Base-by-base conservation (phyloP, 2,797 vertebrate genomes). In the Trematomus bernacchii region DNA sequence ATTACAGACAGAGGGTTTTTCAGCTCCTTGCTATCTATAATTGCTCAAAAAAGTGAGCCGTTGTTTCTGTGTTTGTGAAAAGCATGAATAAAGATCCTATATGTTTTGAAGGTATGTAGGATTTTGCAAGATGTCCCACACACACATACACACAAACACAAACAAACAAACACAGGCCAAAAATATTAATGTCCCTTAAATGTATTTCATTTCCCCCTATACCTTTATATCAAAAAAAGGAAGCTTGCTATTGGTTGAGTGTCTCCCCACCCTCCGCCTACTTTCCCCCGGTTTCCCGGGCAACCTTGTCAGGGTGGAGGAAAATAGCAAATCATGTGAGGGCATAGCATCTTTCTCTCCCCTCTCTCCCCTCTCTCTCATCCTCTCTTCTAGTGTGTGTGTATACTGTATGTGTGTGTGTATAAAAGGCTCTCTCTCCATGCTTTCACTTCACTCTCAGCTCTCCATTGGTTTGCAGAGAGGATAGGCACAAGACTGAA, bases 271-370 rank as follows among this genome's bases (percentile, higher is more conserved):
- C 82, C 84, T 70, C 87, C 83, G 23, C 90, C 89, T 77, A 84
- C 68, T 84, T 85, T 77, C 70, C 76, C 76, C 81, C 37, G 85
- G 95, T 96, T 95, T 93, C 94, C 94, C 70, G 53, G 91, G 95
- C 79, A 95, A 95, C 94, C 84, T 80, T 91, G 91, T 93, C 91
- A 92, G 90, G 93, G 93, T 91, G 91, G 92, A 94, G 91, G 87
- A 94, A 93, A 94, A 87, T 87, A 92, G 91, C 92, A 92, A 95
- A 94, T 95, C 93, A 92, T 93, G 84, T 93, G 92, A 94, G 91
- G 84, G 78, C 81, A 90, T 73, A 94, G 94, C 93, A 95, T 93
- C 89, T 85, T 85, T 86, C 73, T 84, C 76, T 80, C 78, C 73
- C 76, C 77, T 71, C 71, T 54, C 67, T 43, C 33, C 57, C 37